phyloP scores from a whole-genome alignment of 2,888 invertebrate species.

The Auanema freiburgensis region DNA sequence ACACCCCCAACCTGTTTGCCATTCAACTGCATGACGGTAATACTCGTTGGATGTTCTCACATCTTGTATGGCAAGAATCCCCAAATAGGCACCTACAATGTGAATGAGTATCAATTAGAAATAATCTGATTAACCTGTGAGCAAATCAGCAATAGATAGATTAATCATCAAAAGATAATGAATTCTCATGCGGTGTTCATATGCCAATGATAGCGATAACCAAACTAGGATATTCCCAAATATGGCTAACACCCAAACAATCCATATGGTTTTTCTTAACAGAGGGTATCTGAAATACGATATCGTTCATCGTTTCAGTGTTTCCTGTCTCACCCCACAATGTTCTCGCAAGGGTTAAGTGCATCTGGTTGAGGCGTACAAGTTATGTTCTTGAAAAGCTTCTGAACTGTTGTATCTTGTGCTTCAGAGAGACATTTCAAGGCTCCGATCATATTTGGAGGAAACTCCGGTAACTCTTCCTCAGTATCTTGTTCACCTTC shows the following conservation, averaged over 20 bases:
- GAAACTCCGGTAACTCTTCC: slow-evolving; percentile 21
- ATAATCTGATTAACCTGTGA: slow-evolving; percentile 76
- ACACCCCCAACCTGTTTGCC: slow-evolving; percentile 88
- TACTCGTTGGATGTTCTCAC: slow-evolving; percentile 93
- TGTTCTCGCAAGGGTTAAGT: slow-evolving; percentile 85
- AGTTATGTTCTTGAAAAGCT: slow-evolving; percentile 49
- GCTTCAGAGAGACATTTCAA: slow-evolving; percentile 33
- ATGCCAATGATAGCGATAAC: slow-evolving; percentile 71
- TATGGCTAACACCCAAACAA: slow-evolving; percentile 90
- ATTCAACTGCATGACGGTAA: slow-evolving; percentile 90
- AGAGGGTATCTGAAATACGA: slow-evolving; percentile 34
- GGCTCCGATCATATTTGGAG: slow-evolving; percentile 29
- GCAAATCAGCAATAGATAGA: slow-evolving; percentile 92
- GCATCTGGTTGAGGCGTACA: slow-evolving; percentile 76
- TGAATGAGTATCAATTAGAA: slow-evolving; percentile 16
- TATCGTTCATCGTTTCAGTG: neutral
- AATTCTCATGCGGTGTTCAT: slow-evolving; percentile 76
- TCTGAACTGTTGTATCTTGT: slow-evolving; percentile 25
- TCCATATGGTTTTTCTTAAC: slow-evolving; percentile 79
- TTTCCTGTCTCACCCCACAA: slow-evolving; percentile 73
- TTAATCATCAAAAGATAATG: slow-evolving; percentile 94
- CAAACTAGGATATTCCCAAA: slow-evolving; percentile 75
- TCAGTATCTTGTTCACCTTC: too few species aligned
- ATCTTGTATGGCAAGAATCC: slow-evolving; percentile 90
- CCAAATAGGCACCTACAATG: slow-evolving; percentile 75